Conservation (phyloP, 2,797 vertebrate genomes). For the Triplophysa yarkandensis region DNA sequence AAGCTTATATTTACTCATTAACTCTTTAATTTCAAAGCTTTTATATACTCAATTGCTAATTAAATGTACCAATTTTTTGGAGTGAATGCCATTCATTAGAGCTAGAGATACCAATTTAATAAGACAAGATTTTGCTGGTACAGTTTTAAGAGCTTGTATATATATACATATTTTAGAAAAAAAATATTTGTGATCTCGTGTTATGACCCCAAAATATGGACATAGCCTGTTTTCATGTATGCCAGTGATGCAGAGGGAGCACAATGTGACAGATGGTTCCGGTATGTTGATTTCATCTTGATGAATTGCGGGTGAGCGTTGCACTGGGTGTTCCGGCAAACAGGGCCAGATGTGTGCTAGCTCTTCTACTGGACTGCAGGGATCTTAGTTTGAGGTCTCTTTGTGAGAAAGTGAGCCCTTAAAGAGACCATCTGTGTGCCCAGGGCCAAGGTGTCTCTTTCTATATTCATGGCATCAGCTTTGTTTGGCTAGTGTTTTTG, state of each 20-base stretch:
- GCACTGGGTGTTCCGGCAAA: constrained; percentile 45
- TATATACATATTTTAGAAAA: no score
- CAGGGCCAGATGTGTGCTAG: constrained; percentile 56
- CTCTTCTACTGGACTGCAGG: constrained; percentile 54
- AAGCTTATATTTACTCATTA: no score
- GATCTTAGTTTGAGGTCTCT: constrained; percentile 48
- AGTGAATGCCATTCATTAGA: constrained; percentile 24
- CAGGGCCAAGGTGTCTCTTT: constrained; percentile 52
- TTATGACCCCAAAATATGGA: not conserved
- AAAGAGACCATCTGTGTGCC: constrained; percentile 53
- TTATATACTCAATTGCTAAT: no score
- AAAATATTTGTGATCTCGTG: no score
- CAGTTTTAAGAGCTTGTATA: not conserved
- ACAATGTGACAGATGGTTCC: constrained; percentile 57
- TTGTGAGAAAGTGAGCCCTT: constrained; percentile 45
- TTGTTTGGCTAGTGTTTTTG: constrained; percentile 29
- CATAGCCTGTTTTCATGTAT: not conserved
- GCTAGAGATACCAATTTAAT: not conserved
- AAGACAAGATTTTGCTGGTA: constrained; percentile 5
- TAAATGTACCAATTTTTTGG: no score
- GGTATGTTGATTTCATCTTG: constrained; percentile 54
- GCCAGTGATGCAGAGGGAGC: not conserved
- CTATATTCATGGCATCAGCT: constrained; percentile 44
- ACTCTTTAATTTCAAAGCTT: no score
- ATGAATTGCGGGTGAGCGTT: constrained; percentile 49